phyloP scores from a whole-genome alignment of 2,888 invertebrate species.

The Chalcosyrphus nemorum region DNA sequence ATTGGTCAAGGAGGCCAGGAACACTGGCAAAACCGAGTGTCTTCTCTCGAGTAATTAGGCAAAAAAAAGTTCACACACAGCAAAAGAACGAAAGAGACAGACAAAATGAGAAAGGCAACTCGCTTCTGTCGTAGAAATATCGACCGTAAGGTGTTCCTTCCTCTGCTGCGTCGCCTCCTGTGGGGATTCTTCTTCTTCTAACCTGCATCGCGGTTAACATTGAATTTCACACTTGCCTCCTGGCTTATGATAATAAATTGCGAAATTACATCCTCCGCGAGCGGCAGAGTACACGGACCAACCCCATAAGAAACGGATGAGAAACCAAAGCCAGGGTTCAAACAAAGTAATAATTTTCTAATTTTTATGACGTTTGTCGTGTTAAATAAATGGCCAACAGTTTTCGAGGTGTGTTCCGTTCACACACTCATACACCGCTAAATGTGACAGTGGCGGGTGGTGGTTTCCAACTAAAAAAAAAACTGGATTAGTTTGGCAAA shows the following conservation, averaged over 20 bases:
- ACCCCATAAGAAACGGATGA: slow-evolving; percentile 53
- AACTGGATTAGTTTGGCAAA: slow-evolving; percentile 62
- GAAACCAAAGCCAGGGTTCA: slow-evolving; percentile 66
- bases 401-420: slow-evolving; percentile 68
- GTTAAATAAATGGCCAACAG: slow-evolving; percentile 65
- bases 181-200: slow-evolving; percentile 2
- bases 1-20: slow-evolving; percentile 39
- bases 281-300: slow-evolving; percentile 8
- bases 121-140: slow-evolving; percentile 26
- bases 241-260: slow-evolving; percentile 73
- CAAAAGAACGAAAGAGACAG: background rate
- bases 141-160: slow-evolving; percentile 23
- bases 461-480: slow-evolving; percentile 10
- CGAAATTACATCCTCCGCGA: slow-evolving; percentile 67
- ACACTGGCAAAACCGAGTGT: slow-evolving; percentile 13
- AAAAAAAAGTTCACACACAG: slow-evolving; percentile 58
- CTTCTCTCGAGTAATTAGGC: slow-evolving; percentile 53
- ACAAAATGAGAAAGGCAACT: background rate
- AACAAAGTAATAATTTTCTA: slow-evolving; percentile 70
- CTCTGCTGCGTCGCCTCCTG: too few species aligned
- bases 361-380: slow-evolving; percentile 71
- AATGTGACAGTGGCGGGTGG: slow-evolving; percentile 52
- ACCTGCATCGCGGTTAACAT: slow-evolving; percentile 41
- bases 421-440: slow-evolving; percentile 46
- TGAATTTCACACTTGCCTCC: slow-evolving; percentile 71